phyloP scores from a whole-genome alignment of 2,113 vertebrate genomes.

The Cardinalis cardinalis region DNA sequence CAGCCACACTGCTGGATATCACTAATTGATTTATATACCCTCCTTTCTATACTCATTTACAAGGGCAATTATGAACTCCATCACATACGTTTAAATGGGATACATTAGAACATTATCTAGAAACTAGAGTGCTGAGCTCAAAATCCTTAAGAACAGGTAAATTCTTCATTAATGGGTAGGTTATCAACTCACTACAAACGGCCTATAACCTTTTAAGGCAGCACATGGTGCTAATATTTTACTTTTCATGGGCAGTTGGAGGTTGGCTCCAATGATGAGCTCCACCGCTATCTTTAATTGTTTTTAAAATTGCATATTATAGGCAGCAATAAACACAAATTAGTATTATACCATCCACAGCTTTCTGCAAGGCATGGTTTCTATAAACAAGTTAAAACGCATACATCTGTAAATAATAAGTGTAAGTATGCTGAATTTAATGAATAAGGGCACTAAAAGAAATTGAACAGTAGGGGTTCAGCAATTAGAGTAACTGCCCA shows the following conservation, averaged over 20 bases:
- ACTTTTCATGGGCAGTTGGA: conserved; percentile 30
- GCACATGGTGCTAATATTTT: background rate
- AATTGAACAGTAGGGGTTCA: conserved; percentile 73
- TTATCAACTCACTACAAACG: background rate
- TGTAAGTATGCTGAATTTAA: conserved; percentile 69
- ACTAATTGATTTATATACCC: conserved; percentile 66
- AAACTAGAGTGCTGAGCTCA: conserved; percentile 23
- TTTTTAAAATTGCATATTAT: conserved; percentile 60
- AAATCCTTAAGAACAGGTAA: conserved; percentile 49
- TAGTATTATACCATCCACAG: conserved; percentile 36
- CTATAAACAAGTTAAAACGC: conserved; percentile 64
- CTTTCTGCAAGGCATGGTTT: conserved; percentile 67
- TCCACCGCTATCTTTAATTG: conserved; percentile 31
- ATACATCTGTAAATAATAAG: conserved; percentile 79
- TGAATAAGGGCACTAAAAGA: conserved; percentile 75
- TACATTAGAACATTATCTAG: conserved; percentile 28
- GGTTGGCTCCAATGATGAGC: conserved; percentile 20
- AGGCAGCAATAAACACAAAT: conserved; percentile 59
- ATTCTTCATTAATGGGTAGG: conserved; percentile 15
- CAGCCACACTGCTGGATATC: conserved; percentile 38
- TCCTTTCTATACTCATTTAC: conserved; percentile 50
- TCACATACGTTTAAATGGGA: conserved; percentile 41
- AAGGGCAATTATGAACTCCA: conserved; percentile 58
- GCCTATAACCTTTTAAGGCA: conserved; percentile 16
- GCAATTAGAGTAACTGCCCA: conserved; percentile 71